Evolutionary conservation across 2,113 vertebrate genomes (phyloP), one percentile per base, ranked within the genome.

Genomic region (Sialia sialis): DNA sequence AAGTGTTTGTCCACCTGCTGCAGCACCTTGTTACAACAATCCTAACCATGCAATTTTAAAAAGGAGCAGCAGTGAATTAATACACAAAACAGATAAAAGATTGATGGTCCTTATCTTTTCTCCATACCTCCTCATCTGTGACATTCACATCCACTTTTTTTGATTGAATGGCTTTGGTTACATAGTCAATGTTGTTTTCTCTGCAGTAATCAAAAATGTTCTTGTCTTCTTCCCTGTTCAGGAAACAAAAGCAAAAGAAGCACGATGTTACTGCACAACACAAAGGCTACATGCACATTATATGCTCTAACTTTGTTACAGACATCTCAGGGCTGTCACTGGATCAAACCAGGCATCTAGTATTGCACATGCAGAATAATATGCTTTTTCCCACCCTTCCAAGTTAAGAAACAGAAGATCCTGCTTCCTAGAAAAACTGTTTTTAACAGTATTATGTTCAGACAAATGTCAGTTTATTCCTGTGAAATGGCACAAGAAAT

Each of bases 131-230:
- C 96, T 99, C 99, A 77, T 99, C 99, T 97, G 98, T 98, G 82
- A 96, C 76, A 84, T 99, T 99, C 97, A 99, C 98, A 59, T 99
- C 99, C 97, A 98, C 98, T 52, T 97, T 98, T 97, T 98, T 98
- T 46, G 98, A 98, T 94, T 90, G 97, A 98, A 99, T 98, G 97
- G 99, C 99, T 95, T 98, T 98, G 94, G 97, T 98, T 97, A 99
- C 95, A 68, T 98, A 97, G 67, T 99, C 98, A 73, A 99, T 98
- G 98, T 99, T 99, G 97, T 99, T 99, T 98, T 99, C 99, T 98
- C 99, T 98, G 98, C 99, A 99, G 98, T 99, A 99, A 97, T 99
- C 99, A 97, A 99, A 99, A 95, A 99, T 99, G 95, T 99, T 98
- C 97, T 99, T 99, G 97, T 99, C 99, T 97, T 99, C 99, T 97